Base-by-base conservation (phyloP, 2,797 vertebrate species). In the Poecilia wingei region DNA sequence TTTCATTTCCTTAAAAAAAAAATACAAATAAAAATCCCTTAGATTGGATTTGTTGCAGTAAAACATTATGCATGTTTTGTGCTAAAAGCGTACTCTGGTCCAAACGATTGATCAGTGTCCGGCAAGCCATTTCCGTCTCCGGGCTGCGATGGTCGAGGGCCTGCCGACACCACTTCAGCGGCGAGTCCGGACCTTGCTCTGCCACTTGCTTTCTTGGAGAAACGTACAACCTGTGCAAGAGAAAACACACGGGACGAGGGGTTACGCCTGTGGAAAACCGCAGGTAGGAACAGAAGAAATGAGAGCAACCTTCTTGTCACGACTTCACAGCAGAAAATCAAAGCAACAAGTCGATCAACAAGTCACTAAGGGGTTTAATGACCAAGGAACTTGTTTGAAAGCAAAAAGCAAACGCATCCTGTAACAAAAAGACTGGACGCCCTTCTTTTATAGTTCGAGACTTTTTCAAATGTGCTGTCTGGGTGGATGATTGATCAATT, bases 141-240 rank as follows among this genome's bases (percentile, higher is more conserved):
- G 97, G 97, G 84, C 96, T 98, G 84, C 96, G 97, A 6, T 97
- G 96, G 86, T 98, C 98, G 74, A 98, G 90, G 76, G 96, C 97
- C 85, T 97, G 96, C 2, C 97, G 94, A 88, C 97, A 98, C 98
- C 97, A 98, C 72, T 97, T 96, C 78, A 98, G 68, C 0, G 97
- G 96, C 0, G 96, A 97, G 64, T 95, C 96, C 0, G 94, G 92
- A 2, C 96, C 96, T 73, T 90, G 93, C 33, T 96, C 95, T 0
- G 89, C 69, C 13, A 93, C 89, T 72, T 96, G 96, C 90, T 97
- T 97, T 92, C 96, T 96, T 0, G 97, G 97, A 36, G 97, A 97
- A 75, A 97, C 96, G 0, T 98, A 98, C 64, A 98, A 93, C 98
- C 98, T 98, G 81, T 12, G 75, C 79, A 33, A 71, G 72, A 84